Base-by-base conservation (phyloP, 2,797 vertebrate species). In the Propithecus perrieri region DNA sequence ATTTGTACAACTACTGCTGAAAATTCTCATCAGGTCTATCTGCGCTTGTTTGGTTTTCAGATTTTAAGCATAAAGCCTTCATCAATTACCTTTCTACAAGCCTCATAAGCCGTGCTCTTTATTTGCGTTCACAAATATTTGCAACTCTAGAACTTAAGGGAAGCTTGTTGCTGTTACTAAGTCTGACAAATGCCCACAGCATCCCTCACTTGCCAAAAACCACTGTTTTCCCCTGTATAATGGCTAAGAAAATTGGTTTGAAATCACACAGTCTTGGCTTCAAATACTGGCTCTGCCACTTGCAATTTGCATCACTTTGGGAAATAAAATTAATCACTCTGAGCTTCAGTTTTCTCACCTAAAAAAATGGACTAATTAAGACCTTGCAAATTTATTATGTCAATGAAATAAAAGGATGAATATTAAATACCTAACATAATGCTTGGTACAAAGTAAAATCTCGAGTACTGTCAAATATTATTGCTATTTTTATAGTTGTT, bases 301-400 rank as follows among this genome's bases (percentile, higher is more conserved):
- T 91, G 83, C 5, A 94, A 85, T 96, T 94, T 96, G 75, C 65
- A 91, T 89, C 57, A 59, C 83, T 91, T 93, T 95, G 57, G n/a
- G 71, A 95, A 96, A 87, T 72, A 96, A 96, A 95, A 91, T 91
- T 94, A 96, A 96, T 93, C 72, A 95, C 28, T 57, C 71, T 48
- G 9, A 93, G 71, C n/a, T 63, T 94, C 53, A 75, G 53, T 38
- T 91, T 90, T 94, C 75, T 92, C 17, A 94, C 59, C 78, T 96
- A 83, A 95, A 90, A 90, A 83, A 80, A 43, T 30, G 18, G 18
- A 76, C 12, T 79, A 63, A 50, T 89, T 55, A 61, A 92, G 35
- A 55, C 30, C 30, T 95, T 76, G 43, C 2, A 76, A 41, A 78
- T 92, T 59, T 79, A 65, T 48, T 38, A 41, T 84, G 65, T 26